Base-by-base conservation (phyloP, 2,797 vertebrate genomes). In the Sylvia borin region DNA sequence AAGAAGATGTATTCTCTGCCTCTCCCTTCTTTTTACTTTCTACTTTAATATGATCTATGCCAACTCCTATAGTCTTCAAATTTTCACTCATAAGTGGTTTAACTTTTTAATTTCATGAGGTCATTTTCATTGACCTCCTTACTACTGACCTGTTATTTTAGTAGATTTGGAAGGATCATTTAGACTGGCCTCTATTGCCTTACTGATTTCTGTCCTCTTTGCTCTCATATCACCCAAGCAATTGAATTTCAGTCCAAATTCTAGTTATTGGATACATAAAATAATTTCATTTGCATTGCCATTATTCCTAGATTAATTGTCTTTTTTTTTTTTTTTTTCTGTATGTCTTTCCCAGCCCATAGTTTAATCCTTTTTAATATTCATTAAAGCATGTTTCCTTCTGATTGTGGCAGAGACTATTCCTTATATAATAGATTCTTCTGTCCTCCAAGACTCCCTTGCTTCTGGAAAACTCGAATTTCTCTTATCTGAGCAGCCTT, bases 281-380 rank as follows among this genome's bases (percentile, higher is more conserved):
- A 74, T 66, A 88, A 88, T 85, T 90, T 91, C 31, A 50, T 81
- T 94, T 92, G 55, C 70, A 78, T 89, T 70, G 58, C 25, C 90
- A 29, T 91, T 94, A 88, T 87, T 93, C 73, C 68, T 60, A 71
- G 31, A 57, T 84, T 38, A 95, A 90, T 82, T 64, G 42, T 70
- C 66, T 71, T 90, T 90, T 90, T 92, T 90, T 92, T 92, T 40
- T 71, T 90, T 90, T 90, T 92, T 90, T 91, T 91, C 31, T 80
- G 22, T 40, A 53, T 70, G 27, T 34, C 31, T 89, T 93, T 70
- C 72, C 50, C 27, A 88, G 64, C 19, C 91, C 29, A 66, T 27
- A 82, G 57, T 84, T 96, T 93, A 93, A 94, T 67, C 16, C 34
- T 72, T 85, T 90, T 93, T 80, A 93, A 89, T 92, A 94, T 77